Percentiles rank a stretch among this genome's conserved stretches.
Conservation (phyloP, 2,888 invertebrate genomes). For the Andricus curvator region DNA sequence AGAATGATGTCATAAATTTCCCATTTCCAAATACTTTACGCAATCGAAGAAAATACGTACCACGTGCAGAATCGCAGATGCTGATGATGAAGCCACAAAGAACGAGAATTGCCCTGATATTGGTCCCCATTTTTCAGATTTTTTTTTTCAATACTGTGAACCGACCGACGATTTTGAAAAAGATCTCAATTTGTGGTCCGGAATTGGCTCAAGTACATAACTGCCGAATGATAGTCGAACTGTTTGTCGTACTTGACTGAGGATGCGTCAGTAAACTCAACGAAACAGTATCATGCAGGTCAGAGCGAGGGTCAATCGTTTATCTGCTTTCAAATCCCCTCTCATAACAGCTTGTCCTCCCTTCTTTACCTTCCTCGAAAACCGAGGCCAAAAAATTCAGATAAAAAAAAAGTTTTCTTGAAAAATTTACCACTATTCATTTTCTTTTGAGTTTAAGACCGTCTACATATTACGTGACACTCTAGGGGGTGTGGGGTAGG, state of each 20-base stretch:
- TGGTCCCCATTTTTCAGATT: constrained; percentile 52
- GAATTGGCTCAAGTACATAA: constrained; percentile 11
- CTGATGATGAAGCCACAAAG: constrained; percentile 50
- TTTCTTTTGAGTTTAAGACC: too few species aligned
- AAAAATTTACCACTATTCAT: too few species aligned
- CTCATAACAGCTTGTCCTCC: constrained; percentile 33
- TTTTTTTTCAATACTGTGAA: constrained; percentile 4
- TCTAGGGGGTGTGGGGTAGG: too few species aligned
- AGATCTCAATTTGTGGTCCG: constrained; percentile 29
- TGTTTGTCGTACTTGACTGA: constrained; percentile 60
- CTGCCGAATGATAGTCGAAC: constrained; percentile 46
- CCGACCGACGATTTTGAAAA: constrained; percentile 24
- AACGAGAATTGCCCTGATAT: constrained; percentile 48
- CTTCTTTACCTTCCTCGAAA: constrained; percentile 33
- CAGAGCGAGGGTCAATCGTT: constrained; percentile 74
- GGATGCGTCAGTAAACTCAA: constrained; percentile 65
- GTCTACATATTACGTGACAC: too few species aligned
- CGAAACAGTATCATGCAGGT: constrained; percentile 70
- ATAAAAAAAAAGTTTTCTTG: too few species aligned
- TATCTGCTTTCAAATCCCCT: constrained; percentile 53
- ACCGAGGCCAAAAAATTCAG: not conserved
- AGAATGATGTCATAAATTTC: not conserved
- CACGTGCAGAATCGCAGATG: constrained; percentile 43
- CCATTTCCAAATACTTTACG: not conserved
- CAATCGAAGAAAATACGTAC: constrained; percentile 33